phyloP scores from a whole-genome alignment of 2,113 vertebrate species.

The Cephalopholis sonnerati region DNA sequence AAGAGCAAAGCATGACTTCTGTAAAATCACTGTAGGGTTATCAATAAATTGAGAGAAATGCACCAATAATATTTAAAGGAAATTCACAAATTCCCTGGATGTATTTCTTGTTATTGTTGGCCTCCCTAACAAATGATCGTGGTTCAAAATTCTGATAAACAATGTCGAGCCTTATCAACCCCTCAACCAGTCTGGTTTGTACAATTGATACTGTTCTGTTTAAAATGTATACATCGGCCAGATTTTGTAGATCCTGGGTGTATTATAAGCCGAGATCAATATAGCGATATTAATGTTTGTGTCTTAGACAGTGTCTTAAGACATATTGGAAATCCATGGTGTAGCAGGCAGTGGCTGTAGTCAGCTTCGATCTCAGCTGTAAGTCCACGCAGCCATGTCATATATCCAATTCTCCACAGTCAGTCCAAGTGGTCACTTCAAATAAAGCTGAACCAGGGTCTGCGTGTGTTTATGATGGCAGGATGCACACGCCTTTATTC shows the following conservation, averaged over 20 bases:
- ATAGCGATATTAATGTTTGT: conserved; percentile 63
- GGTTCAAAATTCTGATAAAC: conserved; percentile 2
- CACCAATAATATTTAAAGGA: background rate
- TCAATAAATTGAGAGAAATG: conserved; percentile 6
- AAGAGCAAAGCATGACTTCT: background rate
- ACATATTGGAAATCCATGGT: conserved; percentile 82
- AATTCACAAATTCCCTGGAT: background rate
- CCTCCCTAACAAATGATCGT: background rate
- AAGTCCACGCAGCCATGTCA: conserved; percentile 44
- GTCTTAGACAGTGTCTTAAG: conserved; percentile 65
- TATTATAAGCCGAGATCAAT: conserved; percentile 61
- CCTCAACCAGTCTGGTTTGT: conserved; percentile 40
- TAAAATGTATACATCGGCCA: conserved; percentile 40
- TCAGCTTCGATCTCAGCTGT: conserved; percentile 55
- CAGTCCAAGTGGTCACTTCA: conserved; percentile 50
- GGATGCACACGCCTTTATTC: conserved; percentile 41
- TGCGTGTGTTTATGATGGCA: conserved; percentile 29
- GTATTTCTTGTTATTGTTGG: conserved; percentile 2
- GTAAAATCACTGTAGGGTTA: conserved; percentile 5
- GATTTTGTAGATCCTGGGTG: conserved; percentile 55
- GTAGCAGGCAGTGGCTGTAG: conserved; percentile 42
- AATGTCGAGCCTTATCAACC: conserved; percentile 8
- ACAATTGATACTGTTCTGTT: conserved; percentile 55
- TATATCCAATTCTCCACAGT: conserved; percentile 61
- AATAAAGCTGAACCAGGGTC: conserved; percentile 63